A percentile compares a stretch with the other conserved stretches of the same genome.
Evolutionary conservation across 2,888 invertebrate species (phyloP).

Genomic region (Troglohyphantes excavatus): DNA sequence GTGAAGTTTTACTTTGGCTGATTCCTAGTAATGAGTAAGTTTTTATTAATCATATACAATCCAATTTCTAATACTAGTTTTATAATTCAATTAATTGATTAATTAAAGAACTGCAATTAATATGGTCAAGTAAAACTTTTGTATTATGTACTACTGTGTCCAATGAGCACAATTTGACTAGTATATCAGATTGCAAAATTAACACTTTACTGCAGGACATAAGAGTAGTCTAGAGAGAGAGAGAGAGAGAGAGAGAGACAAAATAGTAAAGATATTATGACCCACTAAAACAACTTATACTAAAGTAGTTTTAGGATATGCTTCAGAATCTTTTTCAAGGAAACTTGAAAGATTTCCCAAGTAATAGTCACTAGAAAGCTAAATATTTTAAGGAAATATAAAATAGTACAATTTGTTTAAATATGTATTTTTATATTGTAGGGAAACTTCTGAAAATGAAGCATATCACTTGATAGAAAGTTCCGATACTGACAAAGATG

Average conservation of each 20-base stretch:
- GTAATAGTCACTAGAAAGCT: not conserved
- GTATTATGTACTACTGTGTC: not conserved
- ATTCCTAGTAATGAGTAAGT: constrained; percentile 94
- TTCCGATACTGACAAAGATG: constrained; percentile 93
- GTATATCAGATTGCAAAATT: too few species aligned
- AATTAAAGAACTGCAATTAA: not conserved
- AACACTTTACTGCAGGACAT: too few species aligned
- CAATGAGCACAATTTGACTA: too few species aligned
- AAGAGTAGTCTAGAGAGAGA: too few species aligned
- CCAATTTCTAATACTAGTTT: too few species aligned
- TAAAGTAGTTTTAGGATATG: too few species aligned
- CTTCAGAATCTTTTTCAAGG: too few species aligned
- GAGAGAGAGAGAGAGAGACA: too few species aligned
- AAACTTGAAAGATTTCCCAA: not conserved
- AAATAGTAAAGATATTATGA: too few species aligned
- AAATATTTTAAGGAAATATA: not conserved
- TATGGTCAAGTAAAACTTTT: not conserved
- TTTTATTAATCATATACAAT: not conserved
- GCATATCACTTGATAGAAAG: constrained; percentile 93
- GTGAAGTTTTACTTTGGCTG: constrained; percentile 94
- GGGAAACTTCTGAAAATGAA: constrained; percentile 94
- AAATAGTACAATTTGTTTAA: too few species aligned
- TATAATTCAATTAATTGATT: too few species aligned
- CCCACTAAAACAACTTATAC: too few species aligned
- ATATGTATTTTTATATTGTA: constrained; percentile 82